Conservation (phyloP, 2,797 vertebrate species). For the Lerista edwardsae region DNA sequence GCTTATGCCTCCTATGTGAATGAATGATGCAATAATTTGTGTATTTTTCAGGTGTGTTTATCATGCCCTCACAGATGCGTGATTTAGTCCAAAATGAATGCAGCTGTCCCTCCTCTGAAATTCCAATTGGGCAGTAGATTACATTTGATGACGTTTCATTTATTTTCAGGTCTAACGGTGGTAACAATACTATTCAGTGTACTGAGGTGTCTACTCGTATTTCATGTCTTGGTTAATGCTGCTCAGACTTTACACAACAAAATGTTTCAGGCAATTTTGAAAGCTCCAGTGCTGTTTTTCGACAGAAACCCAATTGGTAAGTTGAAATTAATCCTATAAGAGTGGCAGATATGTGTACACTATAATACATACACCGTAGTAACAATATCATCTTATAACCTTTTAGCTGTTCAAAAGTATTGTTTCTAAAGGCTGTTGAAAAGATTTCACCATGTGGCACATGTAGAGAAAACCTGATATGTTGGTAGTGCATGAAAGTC, state of each 20-base stretch:
- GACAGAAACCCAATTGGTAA: constrained; percentile 84
- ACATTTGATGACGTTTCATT: neutral
- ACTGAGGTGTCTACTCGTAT: constrained; percentile 81
- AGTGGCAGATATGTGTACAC: too few relatives aligned
- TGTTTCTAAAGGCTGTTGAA: neutral
- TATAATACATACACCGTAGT: neutral
- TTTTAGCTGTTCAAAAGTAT: neutral
- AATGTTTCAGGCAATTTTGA: constrained; percentile 83
- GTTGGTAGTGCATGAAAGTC: neutral
- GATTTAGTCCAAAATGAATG: constrained; percentile 8
- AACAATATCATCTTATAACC: neutral
- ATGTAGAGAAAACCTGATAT: neutral
- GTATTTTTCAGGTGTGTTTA: neutral
- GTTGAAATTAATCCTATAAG: constrained; percentile 39
- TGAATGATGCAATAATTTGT: neutral
- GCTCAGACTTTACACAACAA: constrained; percentile 86
- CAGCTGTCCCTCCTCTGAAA: neutral
- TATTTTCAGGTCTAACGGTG: constrained; percentile 84
- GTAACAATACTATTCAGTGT: constrained; percentile 86
- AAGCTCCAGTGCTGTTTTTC: constrained; percentile 81
- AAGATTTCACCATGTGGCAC: neutral
- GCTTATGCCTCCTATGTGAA: neutral
- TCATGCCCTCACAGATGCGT: neutral
- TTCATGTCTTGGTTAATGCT: constrained; percentile 85
- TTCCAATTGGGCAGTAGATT: neutral